Evolutionary conservation across 37 sponge, comb jelly and placozoan species (phyloP).

Genomic region (Hormiphora californensis): DNA sequence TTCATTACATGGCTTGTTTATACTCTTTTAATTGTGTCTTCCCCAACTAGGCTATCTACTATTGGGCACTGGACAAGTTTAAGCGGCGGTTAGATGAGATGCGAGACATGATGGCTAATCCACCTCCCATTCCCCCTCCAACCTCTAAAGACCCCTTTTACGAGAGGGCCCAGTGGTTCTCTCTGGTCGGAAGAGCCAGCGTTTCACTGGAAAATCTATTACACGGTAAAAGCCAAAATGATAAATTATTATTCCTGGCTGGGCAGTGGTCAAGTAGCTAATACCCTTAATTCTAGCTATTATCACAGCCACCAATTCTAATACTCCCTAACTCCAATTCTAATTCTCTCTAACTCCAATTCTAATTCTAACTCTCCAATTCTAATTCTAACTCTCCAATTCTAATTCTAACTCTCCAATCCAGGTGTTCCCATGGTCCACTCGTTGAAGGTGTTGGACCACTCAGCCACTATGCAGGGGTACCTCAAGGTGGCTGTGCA

Average conservation of each 20-base stretch:
- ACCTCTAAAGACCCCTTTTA: conserved; percentile 78
- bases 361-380: background rate
- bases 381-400: background rate
- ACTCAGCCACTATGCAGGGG: background rate
- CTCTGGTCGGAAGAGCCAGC: conserved; percentile 68
- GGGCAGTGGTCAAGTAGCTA: too few relatives aligned
- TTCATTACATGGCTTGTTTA: too few relatives aligned
- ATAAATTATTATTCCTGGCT: too few relatives aligned
- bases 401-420: background rate
- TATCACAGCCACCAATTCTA: too few relatives aligned
- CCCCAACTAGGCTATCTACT: too few relatives aligned
- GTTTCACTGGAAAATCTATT: conserved; percentile 25
- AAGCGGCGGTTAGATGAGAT: conserved; percentile 1
- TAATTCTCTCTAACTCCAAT: too few relatives aligned
- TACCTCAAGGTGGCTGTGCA: conserved; percentile 47
- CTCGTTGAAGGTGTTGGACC: conserved; percentile 38
- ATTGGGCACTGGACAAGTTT: conserved; percentile 49
- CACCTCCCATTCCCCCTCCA: background rate
- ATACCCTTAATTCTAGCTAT: too few relatives aligned
- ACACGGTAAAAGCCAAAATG: too few relatives aligned
- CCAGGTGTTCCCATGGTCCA: conserved; percentile 46
- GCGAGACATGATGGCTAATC: conserved; percentile 28
- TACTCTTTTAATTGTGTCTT: too few relatives aligned
- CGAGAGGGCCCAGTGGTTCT: conserved; percentile 81
- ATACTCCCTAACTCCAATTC: too few relatives aligned